Evolutionary conservation across 2,888 invertebrate species (phyloP), one percentile per base, ranked within the genome.

Genomic region (Agonopterix arenella): DNA sequence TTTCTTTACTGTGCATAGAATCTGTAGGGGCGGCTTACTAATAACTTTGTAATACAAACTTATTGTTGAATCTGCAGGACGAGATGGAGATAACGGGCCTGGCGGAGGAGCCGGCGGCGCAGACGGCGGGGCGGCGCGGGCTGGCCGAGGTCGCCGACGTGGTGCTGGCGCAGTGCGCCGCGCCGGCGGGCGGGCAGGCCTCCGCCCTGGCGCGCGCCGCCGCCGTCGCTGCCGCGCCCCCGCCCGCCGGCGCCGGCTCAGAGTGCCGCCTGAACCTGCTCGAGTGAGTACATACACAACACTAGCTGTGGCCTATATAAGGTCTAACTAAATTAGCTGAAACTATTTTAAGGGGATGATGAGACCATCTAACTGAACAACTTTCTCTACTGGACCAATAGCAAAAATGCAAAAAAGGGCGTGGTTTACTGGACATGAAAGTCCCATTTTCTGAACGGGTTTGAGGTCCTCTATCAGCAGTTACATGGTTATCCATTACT

Each of bases 21-120:
- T 13, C 13, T 13, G 2, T 13, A 13, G 13, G 11, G 44, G 38
- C 13, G 2, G 8, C 38, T 36, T n/a, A 11, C 4, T 28, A 16
- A 28, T 38, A 3, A 38, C 38, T n/a, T 38, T 38, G 4, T n/a
- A 2, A 38, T 18, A 38, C 4, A 2, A 38, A n/a, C 7, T 3
- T 1, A 7, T 4, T 38, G 38, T 38, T n/a, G 3, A 49, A 40
- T 10, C 1, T 37, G 10, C 41, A 84, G 89, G 99, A 99, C 78
- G 98, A 99, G 80, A 93, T 96, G 90, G 99, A 99, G 81, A 98
- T 99, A 55, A 98, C 98, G 0, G 93, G 95, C 4, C 90, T 94
- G 47, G 94, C 95, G 11, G 93, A 93, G 63, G 94, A 94, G 76
- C 94, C 94, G 90, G 91, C 8, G 90, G 1, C 61, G 67, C 53